These are phyloP conservation scores for Calcarius lapponicus DNA, from an alignment of 2,797 vertebrate genomes.

Conservation along the genomic window DNA sequence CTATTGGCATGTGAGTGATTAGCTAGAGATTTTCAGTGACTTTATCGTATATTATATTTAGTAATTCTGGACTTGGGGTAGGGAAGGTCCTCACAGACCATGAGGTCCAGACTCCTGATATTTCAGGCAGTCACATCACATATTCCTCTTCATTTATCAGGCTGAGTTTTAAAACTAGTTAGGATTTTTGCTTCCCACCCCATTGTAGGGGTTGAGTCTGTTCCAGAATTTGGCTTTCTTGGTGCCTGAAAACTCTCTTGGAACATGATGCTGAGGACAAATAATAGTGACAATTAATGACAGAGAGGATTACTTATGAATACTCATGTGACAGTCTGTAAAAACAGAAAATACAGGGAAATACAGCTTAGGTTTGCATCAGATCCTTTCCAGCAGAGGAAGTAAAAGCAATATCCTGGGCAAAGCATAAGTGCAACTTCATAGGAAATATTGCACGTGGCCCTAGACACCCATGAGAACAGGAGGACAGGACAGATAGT, in stretches of 20 bases:
- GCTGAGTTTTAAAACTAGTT: constrained; percentile 32
- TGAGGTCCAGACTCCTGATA: constrained; percentile 33
- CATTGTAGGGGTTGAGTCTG: neutral
- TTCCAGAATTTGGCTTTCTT: neutral
- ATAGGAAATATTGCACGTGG: neutral
- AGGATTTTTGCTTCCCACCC: neutral
- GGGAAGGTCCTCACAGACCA: neutral
- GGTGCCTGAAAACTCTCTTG: neutral
- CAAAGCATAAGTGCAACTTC: neutral
- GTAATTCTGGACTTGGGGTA: neutral
- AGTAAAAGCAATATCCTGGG: neutral
- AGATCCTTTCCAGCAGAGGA: neutral
- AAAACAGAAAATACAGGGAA: neutral
- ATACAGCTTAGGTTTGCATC: neutral
- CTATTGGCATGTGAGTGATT: neutral
- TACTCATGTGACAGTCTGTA: neutral
- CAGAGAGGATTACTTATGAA: neutral
- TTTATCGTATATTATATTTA: neutral
- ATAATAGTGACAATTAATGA: neutral
- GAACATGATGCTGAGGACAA: neutral
- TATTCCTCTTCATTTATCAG: constrained; percentile 36
- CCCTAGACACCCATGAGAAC: neutral
- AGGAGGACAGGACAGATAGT: neutral
- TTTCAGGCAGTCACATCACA: constrained; percentile 42
- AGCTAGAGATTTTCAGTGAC: constrained; percentile 20